Evolutionary conservation across 2,888 invertebrate genomes (phyloP).

Genomic region (Argyresthia albistria): DNA sequence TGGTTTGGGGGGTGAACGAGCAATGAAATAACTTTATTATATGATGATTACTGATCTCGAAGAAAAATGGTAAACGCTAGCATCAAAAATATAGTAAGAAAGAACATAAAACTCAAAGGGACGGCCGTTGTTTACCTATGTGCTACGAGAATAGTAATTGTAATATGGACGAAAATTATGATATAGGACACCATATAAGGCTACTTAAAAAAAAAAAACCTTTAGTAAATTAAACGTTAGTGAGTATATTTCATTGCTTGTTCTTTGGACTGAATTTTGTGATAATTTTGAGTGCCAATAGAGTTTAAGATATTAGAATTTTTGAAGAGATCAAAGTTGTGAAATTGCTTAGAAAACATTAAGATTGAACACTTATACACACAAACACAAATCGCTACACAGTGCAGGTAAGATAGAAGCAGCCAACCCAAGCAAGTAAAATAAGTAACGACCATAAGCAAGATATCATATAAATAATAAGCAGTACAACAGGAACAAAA

Average conservation of each 20-base stretch:
- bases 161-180: too few relatives aligned
- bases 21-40: not conserved
- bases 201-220: too few relatives aligned
- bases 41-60: too few relatives aligned
- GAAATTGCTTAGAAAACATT: not conserved
- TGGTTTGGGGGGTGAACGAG: not conserved
- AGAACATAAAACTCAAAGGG: too few relatives aligned
- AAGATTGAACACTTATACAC: conserved; percentile 24
- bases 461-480: conserved; percentile 14
- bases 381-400: conserved; percentile 70
- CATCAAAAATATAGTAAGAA: too few relatives aligned
- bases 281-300: not conserved
- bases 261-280: too few relatives aligned
- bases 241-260: too few relatives aligned
- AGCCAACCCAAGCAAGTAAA: conserved; percentile 5
- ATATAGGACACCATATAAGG: too few relatives aligned
- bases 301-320: not conserved
- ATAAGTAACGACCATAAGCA: conserved; percentile 18
- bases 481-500: not conserved
- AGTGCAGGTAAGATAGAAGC: conserved; percentile 29
- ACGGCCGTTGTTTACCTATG: too few relatives aligned
- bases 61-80: too few relatives aligned
- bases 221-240: too few relatives aligned
- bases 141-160: too few relatives aligned
- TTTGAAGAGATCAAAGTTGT: not conserved